Evolutionary conservation across 2,888 invertebrate species (phyloP), one percentile per base, ranked within the genome.

Genomic region (Pachydiplax longipennis): DNA sequence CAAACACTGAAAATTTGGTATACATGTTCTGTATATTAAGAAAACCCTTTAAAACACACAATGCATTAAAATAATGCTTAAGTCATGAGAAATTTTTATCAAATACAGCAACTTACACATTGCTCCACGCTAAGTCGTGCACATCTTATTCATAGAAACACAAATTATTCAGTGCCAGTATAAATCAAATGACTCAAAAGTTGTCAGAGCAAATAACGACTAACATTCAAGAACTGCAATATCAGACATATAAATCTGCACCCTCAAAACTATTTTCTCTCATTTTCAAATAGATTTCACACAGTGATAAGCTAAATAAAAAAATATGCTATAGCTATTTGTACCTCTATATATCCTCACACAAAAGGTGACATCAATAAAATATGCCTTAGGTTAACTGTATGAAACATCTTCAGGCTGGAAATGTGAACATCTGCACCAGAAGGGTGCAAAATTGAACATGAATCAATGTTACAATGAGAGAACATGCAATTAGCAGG

Each of bases 261-360:
- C 35, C 83, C 61, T 87, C 61, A 82, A 53, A 87, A 58, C 87
- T 87, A 87, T 22, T n/a, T 37, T 37, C 61, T 58, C 22, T 18
- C n/a, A 61, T 31, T n/a, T 37, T 87, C 15, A 25, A 13, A 13
- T 35, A n/a, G 61, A 87, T 53, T 65, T 15, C 37, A 87, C n/a
- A 87, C 87, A 22, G 31, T 3, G 31, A 73, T 73, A 73, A 73
- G 73, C 73, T 73, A 73, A 87, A 61, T 40, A 37, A 87, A 87
- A 61, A 22, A 87, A 87, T 61, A 61, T 37, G 61, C 87, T 87
- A 87, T 10, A 65, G 37, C 87, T 87, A 87, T 87, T 87, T 87
- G 53, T 87, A 61, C 61, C 58, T 61, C 87, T 65, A 58, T 87
- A 87, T 37, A 61, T 61, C 37, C 87, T 87, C 61, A 22, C 65